Evolutionary conservation across 2,113 vertebrate species (phyloP), one percentile per base, ranked within the genome.

Genomic region (Prionailurus bengalensis): DNA sequence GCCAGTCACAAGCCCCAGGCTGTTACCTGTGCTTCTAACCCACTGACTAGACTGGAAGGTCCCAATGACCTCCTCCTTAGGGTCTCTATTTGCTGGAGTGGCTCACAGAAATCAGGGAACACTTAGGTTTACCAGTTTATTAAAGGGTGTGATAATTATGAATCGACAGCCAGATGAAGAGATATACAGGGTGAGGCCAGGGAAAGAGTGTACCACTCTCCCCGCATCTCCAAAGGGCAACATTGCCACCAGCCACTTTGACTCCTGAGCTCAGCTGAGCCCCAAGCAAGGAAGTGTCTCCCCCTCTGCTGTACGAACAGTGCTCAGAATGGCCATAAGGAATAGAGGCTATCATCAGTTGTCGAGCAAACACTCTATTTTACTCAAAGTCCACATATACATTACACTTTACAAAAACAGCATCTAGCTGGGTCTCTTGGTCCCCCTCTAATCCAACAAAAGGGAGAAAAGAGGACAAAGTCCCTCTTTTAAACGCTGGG

Each of bases 331-430:
- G 0, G 27, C 78, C 61, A 5, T 0, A 63, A 88, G 15, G 16
- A 90, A 96, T 31, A 45, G 27, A 85, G 51, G 51, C 63, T 8
- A 39, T 31, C 16, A 66, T 45, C 90, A 10, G 27, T 16, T 14
- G 6, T 65, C 29, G 4, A 66, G 42, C 39, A 58, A 79, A 84
- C 7, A 6, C 27, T 65, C 63, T 66, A 1, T 73, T 97, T 95
- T 90, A 93, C 63, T 97, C 65, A 73, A 95, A 89, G 65, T 27
- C 61, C 39, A 19, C 3, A 19, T 3, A 14, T 12, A 58, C 45
- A 10, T 39, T 33, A 48, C 33, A 73, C 48, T 84, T 85, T 86
- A 95, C 71, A 89, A 90, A 82, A 89, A 74, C 48, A 61, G 94
- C 71, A n/a, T 85, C 66, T 17, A 9, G 36, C n/a, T 1, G 19